Percentiles rank a stretch among this genome's conserved stretches.
Evolutionary conservation across 1,140 invertebrate genomes (phyloP).

Genomic region (Trachymyrmex cornetzi): DNA sequence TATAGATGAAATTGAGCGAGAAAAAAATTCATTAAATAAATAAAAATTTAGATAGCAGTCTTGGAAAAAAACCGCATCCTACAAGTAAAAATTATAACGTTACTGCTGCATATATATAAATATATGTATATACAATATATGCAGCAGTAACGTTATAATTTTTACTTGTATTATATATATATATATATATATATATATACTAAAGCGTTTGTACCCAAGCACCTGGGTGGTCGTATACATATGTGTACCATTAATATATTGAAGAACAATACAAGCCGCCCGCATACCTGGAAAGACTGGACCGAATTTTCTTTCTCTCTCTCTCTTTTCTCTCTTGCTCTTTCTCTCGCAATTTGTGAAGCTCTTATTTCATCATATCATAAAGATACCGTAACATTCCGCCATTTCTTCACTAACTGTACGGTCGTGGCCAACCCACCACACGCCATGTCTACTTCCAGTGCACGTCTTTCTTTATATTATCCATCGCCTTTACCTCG

Average conservation of each 20-base stretch:
- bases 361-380: constrained; percentile 77
- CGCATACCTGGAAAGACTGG: constrained; percentile 59
- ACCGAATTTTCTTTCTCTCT: constrained; percentile 8
- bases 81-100: constrained; percentile 1
- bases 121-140: too few relatives aligned
- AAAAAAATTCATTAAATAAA: too few relatives aligned
- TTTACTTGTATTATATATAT: too few relatives aligned
- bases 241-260: constrained; percentile 30
- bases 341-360: constrained; percentile 33
- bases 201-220: constrained; percentile 29
- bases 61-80: background rate
- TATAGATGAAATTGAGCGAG: background rate
- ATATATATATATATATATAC: too few relatives aligned
- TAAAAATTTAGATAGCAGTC: too few relatives aligned
- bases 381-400: constrained; percentile 76
- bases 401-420: constrained; percentile 71
- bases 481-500: constrained; percentile 67
- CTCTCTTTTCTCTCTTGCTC: background rate
- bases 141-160: too few relatives aligned
- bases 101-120: background rate
- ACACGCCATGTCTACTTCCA: constrained; percentile 74
- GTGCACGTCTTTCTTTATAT: constrained; percentile 70
- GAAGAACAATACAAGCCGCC: constrained; percentile 61
- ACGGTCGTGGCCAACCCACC: constrained; percentile 63
- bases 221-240: constrained; percentile 76